These are phyloP conservation scores for Poecile montanus DNA, from an alignment of 2,797 vertebrate genomes.

Conservation along the genomic window DNA sequence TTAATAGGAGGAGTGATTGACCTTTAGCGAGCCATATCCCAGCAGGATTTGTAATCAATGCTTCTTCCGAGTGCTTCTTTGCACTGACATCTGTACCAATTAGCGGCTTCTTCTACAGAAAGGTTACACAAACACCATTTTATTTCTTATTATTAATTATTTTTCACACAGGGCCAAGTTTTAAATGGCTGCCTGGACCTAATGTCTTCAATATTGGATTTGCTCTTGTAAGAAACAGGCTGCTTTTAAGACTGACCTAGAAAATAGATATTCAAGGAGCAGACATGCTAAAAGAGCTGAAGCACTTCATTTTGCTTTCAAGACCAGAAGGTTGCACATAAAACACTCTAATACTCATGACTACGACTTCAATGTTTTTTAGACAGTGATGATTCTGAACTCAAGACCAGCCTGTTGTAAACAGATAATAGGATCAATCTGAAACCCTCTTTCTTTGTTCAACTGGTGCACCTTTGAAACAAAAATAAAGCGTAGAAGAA, in stretches of 20 bases:
- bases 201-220: not conserved
- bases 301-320: conserved; percentile 9
- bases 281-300: not conserved
- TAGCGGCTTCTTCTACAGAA: not conserved
- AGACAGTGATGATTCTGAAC: not conserved
- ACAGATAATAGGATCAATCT: conserved; percentile 11
- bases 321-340: conserved; percentile 1
- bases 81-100: not conserved
- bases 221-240: not conserved
- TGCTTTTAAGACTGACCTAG: not conserved
- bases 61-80: not conserved
- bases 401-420: conserved; percentile 17
- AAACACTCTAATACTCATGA: conserved; percentile 9
- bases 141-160: not conserved
- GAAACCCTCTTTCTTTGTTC: conserved; percentile 4
- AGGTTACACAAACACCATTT: not conserved
- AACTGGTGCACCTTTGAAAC: not conserved
- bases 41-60: not conserved
- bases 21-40: not conserved
- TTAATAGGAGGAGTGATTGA: conserved; percentile 40
- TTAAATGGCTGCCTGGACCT: not conserved
- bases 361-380: not conserved
- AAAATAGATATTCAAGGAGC: not conserved
- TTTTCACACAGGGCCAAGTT: not conserved
- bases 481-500: not conserved